Conservation (phyloP, 30 jellyfish, hydroid and myxozoan genomes). For the Hydractinia echinata region DNA sequence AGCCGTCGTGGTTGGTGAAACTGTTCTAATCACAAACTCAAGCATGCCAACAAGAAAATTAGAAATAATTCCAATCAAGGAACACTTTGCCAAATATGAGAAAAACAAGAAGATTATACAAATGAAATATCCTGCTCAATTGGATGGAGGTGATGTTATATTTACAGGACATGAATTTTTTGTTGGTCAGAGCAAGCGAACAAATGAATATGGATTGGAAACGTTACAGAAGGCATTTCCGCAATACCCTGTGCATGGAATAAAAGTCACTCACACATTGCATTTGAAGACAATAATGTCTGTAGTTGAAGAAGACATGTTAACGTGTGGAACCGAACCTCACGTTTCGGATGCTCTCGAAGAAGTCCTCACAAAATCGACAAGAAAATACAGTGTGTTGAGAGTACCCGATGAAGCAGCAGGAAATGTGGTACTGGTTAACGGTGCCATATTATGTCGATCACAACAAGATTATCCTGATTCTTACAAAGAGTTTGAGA, state of each 20-base stretch:
- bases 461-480: constrained; percentile 58
- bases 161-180: constrained; percentile 84
- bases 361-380: constrained; percentile 50
- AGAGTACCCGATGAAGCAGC: constrained; percentile 62
- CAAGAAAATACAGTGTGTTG: constrained; percentile 29
- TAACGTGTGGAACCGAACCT: constrained; percentile 44
- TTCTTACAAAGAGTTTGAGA: constrained; percentile 22
- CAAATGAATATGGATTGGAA: constrained; percentile 50
- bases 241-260: constrained; percentile 60
- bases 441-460: constrained; percentile 66
- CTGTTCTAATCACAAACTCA: constrained; percentile 67
- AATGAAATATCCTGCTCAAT: constrained; percentile 68
- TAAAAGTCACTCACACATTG: constrained; percentile 37
- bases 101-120: constrained; percentile 24
- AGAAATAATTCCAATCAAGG: constrained; percentile 5
- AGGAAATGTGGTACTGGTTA: constrained; percentile 63
- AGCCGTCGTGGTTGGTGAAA: constrained; percentile 68
- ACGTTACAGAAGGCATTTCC: constrained; percentile 50
- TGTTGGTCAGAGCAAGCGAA: constrained; percentile 77
- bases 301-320: constrained; percentile 48
- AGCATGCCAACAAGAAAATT: constrained; percentile 35
- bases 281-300: constrained; percentile 74
- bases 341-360: constrained; percentile 36
- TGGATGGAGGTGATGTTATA: constrained; percentile 95
- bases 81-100: not conserved